Conservation (phyloP, 64 coral and sea anemone species). For the Montipora capricornis region DNA sequence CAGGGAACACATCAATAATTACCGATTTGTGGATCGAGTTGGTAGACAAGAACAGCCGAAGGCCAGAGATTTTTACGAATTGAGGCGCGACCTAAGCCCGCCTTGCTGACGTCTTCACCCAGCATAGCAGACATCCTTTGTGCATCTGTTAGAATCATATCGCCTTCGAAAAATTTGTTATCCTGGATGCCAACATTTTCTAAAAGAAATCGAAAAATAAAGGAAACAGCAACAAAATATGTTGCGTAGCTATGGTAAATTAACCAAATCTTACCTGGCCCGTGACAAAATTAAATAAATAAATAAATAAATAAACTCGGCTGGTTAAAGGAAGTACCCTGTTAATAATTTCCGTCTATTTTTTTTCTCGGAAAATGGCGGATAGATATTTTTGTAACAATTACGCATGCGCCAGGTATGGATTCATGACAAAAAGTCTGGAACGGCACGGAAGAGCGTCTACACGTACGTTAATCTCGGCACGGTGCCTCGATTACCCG, state of each 20-base stretch:
- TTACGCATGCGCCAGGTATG: too few species aligned
- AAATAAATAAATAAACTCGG: too few species aligned
- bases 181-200: constrained; percentile 33
- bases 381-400: too few species aligned
- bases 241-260: not conserved
- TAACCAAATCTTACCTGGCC: not conserved
- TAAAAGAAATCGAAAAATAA: not conserved
- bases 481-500: too few species aligned
- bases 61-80: constrained; percentile 42
- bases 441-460: too few species aligned
- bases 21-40: constrained; percentile 27
- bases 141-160: constrained; percentile 32
- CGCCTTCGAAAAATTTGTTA: constrained; percentile 17
- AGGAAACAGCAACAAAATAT: not conserved
- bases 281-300: not conserved
- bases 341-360: too few species aligned
- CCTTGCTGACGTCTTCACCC: constrained; percentile 26
- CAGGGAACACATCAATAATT: not conserved
- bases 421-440: too few species aligned
- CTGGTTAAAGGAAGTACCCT: too few species aligned
- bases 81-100: constrained; percentile 2
- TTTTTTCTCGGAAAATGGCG: too few species aligned
- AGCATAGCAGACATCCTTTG: constrained; percentile 15
- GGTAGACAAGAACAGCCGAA: constrained; percentile 23
- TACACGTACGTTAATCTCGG: too few species aligned